Percentiles rank a stretch among this genome's conserved stretches.
These are phyloP conservation scores for Solenopsis fugax DNA, from an alignment of 1,140 invertebrate genomes.

Conservation along the genomic window DNA sequence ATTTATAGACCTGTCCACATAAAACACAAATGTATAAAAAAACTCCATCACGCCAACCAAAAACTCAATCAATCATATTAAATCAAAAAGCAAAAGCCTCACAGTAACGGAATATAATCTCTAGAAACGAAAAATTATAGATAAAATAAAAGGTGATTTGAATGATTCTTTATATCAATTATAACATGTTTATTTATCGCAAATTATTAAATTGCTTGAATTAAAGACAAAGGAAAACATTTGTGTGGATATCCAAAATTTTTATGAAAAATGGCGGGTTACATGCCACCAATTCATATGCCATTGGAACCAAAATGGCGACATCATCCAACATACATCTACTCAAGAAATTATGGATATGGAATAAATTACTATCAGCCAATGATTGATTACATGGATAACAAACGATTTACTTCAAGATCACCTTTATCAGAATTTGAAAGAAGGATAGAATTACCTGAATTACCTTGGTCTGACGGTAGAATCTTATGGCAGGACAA, in stretches of 20 bases:
- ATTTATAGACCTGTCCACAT: constrained; percentile 9
- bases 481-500: constrained; percentile 86
- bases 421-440: not conserved
- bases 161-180: not conserved
- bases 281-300: constrained; percentile 82
- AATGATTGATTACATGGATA: constrained; percentile 93
- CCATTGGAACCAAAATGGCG: constrained; percentile 85
- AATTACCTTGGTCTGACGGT: constrained; percentile 92
- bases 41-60: not conserved
- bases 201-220: not conserved
- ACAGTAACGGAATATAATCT: not conserved
- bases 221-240: not conserved
- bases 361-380: constrained; percentile 94
- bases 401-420: constrained; percentile 82
- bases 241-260: not conserved
- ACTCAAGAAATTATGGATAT: constrained; percentile 93
- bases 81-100: not conserved
- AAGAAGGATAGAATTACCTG: constrained; percentile 85
- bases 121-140: constrained; percentile 8
- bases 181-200: not conserved
- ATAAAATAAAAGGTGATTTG: not conserved
- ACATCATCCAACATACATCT: constrained; percentile 88
- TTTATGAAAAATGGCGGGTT: constrained; percentile 78
- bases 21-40: constrained; percentile 26
- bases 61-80: not conserved